Conservation (phyloP, 2,888 invertebrate genomes). For the Beris chalybata region DNA sequence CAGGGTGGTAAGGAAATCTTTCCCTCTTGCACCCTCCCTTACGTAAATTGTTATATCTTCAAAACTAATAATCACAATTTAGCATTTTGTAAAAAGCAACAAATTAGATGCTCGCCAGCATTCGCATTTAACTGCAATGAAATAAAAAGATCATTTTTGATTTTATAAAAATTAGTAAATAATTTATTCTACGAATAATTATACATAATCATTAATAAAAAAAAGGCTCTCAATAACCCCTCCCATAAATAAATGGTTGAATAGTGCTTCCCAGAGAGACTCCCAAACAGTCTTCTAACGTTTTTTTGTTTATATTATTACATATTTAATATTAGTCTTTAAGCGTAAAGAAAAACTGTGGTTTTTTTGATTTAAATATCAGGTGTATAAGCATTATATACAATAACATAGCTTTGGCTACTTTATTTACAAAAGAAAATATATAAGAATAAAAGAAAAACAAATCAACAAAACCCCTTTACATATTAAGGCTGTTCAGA, state of each 20-base stretch:
- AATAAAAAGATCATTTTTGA: no score
- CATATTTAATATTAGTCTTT: no score
- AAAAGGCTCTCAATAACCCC: not conserved
- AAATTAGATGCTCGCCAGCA: no score
- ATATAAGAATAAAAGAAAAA: slow-evolving; percentile 8
- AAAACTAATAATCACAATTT: no score
- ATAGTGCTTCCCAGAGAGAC: not conserved
- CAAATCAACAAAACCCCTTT: not conserved
- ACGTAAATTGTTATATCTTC: no score
- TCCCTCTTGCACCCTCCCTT: no score
- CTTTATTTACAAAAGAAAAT: slow-evolving; percentile 6
- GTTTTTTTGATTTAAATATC: no score
- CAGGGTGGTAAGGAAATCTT: no score
- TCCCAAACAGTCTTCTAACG: not conserved
- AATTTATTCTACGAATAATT: slow-evolving; percentile 14
- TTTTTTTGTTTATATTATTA: no score
- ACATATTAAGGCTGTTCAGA: slow-evolving; percentile 15
- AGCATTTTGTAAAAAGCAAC: no score
- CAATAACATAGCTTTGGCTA: slow-evolving; percentile 12
- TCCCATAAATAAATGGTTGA: not conserved
- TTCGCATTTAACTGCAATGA: no score
- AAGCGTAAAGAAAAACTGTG: no score
- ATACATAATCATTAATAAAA: not conserved
- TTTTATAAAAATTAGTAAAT: slow-evolving; percentile 21
- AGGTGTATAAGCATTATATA: slow-evolving; percentile 8